Conservation (phyloP, 2,797 vertebrate genomes). For the Notamacropus eugenii region DNA sequence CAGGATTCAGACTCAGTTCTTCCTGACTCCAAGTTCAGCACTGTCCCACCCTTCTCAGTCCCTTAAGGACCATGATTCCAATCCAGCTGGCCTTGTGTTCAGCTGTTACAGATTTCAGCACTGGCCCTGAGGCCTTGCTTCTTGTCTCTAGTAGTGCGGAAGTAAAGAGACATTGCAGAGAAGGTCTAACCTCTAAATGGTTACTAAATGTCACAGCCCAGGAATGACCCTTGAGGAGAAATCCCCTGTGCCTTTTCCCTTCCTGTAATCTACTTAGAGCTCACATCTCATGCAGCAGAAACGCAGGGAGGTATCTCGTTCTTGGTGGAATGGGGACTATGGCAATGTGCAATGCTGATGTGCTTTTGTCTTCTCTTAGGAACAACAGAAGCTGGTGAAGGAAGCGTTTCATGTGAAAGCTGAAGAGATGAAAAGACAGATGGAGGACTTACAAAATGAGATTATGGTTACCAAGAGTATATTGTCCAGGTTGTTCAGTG, state of each 20-base stretch:
- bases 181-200: background rate
- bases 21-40: background rate
- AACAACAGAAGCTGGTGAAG: background rate
- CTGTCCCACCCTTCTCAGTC: background rate
- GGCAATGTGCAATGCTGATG: background rate
- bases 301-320: background rate
- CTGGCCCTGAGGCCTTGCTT: background rate
- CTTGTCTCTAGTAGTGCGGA: background rate
- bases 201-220: background rate
- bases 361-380: slow-evolving; percentile 36
- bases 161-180: background rate
- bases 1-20: background rate
- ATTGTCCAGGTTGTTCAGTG: accelerated
- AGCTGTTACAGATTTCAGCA: background rate
- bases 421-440: slow-evolving; percentile 13
- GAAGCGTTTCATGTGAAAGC: slow-evolving; percentile 49
- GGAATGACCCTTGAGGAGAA: background rate
- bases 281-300: background rate
- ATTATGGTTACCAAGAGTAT: accelerated
- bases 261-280: background rate
- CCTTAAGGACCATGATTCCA: background rate
- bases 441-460: background rate
- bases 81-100: background rate
- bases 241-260: background rate
- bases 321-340: background rate